A percentile compares a stretch with the other conserved stretches of the same genome.
phyloP scores from a whole-genome alignment of 2,888 invertebrate genomes.

The Melinaea menophilus region DNA sequence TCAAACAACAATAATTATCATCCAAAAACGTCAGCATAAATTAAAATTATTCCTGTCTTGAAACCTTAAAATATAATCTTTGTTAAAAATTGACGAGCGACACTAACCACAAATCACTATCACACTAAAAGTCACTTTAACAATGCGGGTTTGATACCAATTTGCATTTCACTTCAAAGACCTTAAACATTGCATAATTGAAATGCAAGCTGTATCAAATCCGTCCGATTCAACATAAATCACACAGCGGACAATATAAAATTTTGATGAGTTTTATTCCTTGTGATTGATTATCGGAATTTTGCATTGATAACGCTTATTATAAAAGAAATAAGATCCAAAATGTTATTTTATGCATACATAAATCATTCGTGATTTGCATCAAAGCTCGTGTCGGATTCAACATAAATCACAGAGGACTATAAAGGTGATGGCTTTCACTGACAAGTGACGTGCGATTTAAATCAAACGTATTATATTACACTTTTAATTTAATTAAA shows the following conservation, averaged over 20 bases:
- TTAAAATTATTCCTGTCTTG: no score
- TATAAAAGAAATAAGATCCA: no score
- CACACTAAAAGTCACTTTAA: not conserved
- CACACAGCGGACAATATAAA: not conserved
- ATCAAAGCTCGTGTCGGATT: not conserved
- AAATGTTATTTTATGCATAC: no score
- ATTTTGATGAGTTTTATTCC: not conserved
- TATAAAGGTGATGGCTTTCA: not conserved
- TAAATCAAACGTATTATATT: not conserved
- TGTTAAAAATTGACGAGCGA: no score
- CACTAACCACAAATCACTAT: not conserved
- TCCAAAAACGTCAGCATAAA: no score
- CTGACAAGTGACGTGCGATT: conserved; percentile 1
- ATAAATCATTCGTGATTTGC: no score
- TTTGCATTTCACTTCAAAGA: conserved; percentile 1
- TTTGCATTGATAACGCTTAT: no score
- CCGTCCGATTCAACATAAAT: not conserved
- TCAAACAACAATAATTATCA: no score
- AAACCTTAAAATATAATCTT: no score
- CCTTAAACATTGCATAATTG: not conserved
- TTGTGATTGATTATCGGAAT: no score
- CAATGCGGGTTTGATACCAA: not conserved
- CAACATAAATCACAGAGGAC: not conserved
- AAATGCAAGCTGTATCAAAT: not conserved
- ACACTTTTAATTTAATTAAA: not conserved